Conservation (phyloP, 30 jellyfish, hydroid and myxozoan species). For the Mastigias papua region DNA sequence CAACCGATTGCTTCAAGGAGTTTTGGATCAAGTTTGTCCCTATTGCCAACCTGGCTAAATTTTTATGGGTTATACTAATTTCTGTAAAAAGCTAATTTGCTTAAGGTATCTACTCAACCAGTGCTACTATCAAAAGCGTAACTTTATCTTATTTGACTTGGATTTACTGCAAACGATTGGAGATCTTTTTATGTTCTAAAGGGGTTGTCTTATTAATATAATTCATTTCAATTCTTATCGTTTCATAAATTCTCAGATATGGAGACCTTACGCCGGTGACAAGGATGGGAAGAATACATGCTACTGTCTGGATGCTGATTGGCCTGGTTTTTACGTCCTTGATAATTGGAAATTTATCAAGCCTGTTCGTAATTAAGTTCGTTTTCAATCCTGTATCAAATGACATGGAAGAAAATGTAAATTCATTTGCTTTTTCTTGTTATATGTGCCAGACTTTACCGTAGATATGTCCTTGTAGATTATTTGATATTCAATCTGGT, state of each 20-base stretch:
- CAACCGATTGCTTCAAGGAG: too few relatives aligned
- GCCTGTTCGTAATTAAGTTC: constrained; percentile 4
- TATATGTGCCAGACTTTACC: not conserved
- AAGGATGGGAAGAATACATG: constrained; percentile 21
- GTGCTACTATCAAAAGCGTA: too few relatives aligned
- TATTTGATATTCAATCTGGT: not conserved
- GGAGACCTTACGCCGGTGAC: constrained; percentile 56
- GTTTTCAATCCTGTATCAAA: not conserved
- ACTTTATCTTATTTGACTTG: too few relatives aligned
- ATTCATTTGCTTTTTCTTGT: not conserved
- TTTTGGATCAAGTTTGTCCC: too few relatives aligned
- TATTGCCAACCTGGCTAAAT: too few relatives aligned
- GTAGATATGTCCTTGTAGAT: not conserved
- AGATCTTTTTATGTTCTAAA: not conserved
- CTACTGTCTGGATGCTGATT: constrained; percentile 44
- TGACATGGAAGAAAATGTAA: not conserved
- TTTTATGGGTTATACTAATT: too few relatives aligned
- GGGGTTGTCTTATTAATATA: not conserved
- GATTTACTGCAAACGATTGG: not conserved
- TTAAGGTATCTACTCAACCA: too few relatives aligned
- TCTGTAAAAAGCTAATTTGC: too few relatives aligned
- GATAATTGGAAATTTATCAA: constrained; percentile 38
- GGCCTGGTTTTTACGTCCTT: constrained; percentile 38
- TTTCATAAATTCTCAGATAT: constrained; percentile 22
- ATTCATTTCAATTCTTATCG: not conserved